These are phyloP conservation scores for Urocyon cinereoargenteus DNA, from an alignment of 2,797 vertebrate genomes.

Conservation along the genomic window DNA sequence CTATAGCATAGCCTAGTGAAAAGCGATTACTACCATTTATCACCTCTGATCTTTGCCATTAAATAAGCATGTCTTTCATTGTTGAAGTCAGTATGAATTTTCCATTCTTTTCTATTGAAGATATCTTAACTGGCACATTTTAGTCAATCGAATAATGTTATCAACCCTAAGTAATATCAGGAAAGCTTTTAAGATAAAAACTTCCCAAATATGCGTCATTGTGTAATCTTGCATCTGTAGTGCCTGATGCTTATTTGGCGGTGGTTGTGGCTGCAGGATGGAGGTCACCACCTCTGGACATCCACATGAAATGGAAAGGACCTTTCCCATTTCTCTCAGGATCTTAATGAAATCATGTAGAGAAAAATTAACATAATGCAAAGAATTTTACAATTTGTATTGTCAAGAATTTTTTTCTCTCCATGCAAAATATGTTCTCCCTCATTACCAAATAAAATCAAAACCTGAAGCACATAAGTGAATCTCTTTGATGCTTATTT, in stretches of 20 bases:
- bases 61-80: background rate
- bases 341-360: background rate
- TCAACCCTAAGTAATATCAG: background rate
- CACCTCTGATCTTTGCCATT: background rate
- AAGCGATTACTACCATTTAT: background rate
- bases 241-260: background rate
- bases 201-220: background rate
- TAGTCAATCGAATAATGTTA: background rate
- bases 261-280: background rate
- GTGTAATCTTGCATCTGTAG: background rate
- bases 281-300: background rate
- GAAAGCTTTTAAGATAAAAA: conserved; percentile 57
- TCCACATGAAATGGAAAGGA: background rate
- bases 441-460: conserved; percentile 75
- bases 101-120: conserved; percentile 8
- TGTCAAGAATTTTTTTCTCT: conserved; percentile 23
- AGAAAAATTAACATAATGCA: background rate
- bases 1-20: background rate
- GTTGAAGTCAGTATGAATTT: background rate
- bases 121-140: background rate
- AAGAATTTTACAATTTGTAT: conserved; percentile 34
- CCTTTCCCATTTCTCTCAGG: background rate
- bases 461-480: conserved; percentile 57
- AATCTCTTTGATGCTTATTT: conserved; percentile 80
- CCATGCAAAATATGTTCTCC: conserved; percentile 50